Base-by-base conservation (phyloP, 2,797 vertebrate species). In the Poeciliopsis turneri region DNA sequence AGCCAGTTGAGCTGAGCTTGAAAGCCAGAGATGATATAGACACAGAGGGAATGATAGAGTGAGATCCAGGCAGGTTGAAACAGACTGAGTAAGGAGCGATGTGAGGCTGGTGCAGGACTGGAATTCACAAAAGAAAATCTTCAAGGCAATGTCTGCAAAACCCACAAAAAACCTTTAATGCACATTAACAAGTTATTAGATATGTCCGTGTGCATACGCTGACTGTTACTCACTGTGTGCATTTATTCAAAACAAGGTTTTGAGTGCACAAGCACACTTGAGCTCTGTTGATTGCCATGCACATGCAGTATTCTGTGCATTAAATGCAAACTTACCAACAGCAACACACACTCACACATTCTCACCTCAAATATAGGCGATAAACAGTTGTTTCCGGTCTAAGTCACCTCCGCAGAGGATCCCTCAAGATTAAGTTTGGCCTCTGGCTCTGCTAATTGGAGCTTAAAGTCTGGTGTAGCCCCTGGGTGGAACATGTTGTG, bases 381-480 rank as follows among this genome's bases (percentile, higher is more conserved):
- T 90, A 91, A 92, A 93, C 86, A 85, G 86, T 92, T 90, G 86
- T 90, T 93, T 91, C 90, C 55, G 74, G 87, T 86, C 84, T 92
- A 89, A 93, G 92, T 90, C 90, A 92, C 89, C 91, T 88, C 92
- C 84, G 81, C 75, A 79, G 89, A 93, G 92, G 86, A 91, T 94
- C 92, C 91, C 90, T 90, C 78, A 90, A 93, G 94, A 94, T 94
- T 92, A 93, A 87, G 87, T 93, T 93, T 93, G 90, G 94, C 95
- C 94, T 94, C 93, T 93, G 93, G 94, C 95, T 94, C 88, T 94
- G 91, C 93, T 95, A 95, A 95, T 95, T 95, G 95, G 95, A 95
- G 94, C 86, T 95, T 94, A 94, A 94, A 94, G 94, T 93, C 92
- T 93, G 92, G 87, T 94, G 91, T 93, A 92, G 92, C 93, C 92